These are phyloP conservation scores for Troides aeacus DNA, from an alignment of 2,888 invertebrate genomes.

Conservation along the genomic window DNA sequence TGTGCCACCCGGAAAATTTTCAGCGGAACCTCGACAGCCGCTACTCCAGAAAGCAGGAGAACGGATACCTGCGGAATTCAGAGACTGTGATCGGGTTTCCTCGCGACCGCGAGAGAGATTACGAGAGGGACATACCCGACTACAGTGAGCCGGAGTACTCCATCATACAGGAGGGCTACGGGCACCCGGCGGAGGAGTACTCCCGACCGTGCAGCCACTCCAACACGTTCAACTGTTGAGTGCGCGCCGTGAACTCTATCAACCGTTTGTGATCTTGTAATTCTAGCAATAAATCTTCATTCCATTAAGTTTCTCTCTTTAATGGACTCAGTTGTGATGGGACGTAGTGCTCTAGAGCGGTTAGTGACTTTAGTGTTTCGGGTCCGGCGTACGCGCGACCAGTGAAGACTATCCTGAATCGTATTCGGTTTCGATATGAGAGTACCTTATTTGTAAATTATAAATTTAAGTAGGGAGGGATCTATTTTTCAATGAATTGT, in stretches of 20 bases:
- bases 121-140: slow-evolving; percentile 58
- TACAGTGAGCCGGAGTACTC: slow-evolving; percentile 78
- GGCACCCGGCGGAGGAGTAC: slow-evolving; percentile 60
- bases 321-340: slow-evolving; percentile 57
- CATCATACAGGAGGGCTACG: slow-evolving; percentile 69
- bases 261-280: slow-evolving; percentile 78
- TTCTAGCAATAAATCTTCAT: slow-evolving; percentile 81
- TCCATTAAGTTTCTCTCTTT: slow-evolving; percentile 74
- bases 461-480: slow-evolving; percentile 77
- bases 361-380: slow-evolving; percentile 66
- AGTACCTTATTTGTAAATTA: slow-evolving; percentile 78
- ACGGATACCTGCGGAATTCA: slow-evolving; percentile 72
- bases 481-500: slow-evolving; percentile 74
- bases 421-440: slow-evolving; percentile 66
- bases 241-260: slow-evolving; percentile 50
- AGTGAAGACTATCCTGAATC: slow-evolving; percentile 66
- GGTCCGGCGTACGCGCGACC: slow-evolving; percentile 60
- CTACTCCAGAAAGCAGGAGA: slow-evolving; percentile 76
- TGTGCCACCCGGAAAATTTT: slow-evolving; percentile 74
- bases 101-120: slow-evolving; percentile 45
- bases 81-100: slow-evolving; percentile 70
- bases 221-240: slow-evolving; percentile 79
- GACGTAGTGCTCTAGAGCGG: slow-evolving; percentile 75
- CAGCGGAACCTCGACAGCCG: slow-evolving; percentile 75
- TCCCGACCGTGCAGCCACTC: slow-evolving; percentile 71